A percentile compares a stretch with the other conserved stretches of the same genome.
Conservation (phyloP, 2,888 invertebrate genomes). For the Apantesis nais region DNA sequence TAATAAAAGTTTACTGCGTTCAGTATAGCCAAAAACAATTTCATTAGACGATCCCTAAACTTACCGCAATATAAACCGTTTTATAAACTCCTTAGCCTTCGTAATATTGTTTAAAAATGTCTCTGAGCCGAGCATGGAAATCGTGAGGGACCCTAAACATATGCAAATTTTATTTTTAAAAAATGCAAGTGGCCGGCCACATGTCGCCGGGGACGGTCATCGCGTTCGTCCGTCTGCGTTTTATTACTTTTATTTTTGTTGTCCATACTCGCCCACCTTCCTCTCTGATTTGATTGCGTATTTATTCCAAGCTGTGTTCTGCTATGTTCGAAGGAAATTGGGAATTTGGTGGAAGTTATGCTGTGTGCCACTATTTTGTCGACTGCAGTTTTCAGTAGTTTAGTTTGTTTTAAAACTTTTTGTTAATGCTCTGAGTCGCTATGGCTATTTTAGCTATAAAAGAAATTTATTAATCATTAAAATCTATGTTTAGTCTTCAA, state of each 20-base stretch:
- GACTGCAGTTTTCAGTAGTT: background rate
- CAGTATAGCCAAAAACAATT: conserved; percentile 60
- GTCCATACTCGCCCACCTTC: conserved; percentile 60
- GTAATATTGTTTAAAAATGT: conserved; percentile 56
- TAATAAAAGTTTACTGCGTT: conserved; percentile 50
- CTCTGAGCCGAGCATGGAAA: conserved; percentile 41
- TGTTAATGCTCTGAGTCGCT: background rate
- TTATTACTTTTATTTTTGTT: conserved; percentile 65
- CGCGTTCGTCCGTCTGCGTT: conserved; percentile 52
- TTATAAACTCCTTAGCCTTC: conserved; percentile 52
- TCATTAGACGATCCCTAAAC: conserved; percentile 61
- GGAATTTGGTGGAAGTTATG: conserved; percentile 20
- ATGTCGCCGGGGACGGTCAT: conserved; percentile 66
- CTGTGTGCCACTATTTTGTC: conserved; percentile 10
- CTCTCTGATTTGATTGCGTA: conserved; percentile 59
- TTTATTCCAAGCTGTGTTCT: conserved; percentile 58
- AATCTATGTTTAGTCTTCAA: no score
- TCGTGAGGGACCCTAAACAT: conserved; percentile 64
- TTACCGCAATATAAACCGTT: conserved; percentile 48
- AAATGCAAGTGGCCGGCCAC: conserved; percentile 80
- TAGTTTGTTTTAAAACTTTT: conserved; percentile 1
- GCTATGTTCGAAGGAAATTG: conserved; percentile 31
- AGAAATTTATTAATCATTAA: background rate
- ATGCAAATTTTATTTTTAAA: conserved; percentile 83
- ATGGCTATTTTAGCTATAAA: background rate